Percentiles rank a stretch among this genome's conserved stretches.
Conservation (phyloP, 2,113 vertebrate species). For the Mesocricetus auratus region DNA sequence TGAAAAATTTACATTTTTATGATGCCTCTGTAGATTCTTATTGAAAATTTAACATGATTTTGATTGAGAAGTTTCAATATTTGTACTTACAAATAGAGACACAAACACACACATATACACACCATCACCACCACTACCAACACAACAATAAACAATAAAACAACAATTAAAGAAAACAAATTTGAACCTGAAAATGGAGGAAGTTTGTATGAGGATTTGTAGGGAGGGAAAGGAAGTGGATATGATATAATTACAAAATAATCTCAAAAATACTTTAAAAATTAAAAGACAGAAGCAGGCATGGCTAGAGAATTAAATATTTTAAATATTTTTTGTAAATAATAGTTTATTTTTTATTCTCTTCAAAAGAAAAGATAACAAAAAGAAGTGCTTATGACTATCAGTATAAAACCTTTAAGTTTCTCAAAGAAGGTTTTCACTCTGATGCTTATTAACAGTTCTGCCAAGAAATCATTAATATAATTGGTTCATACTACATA, state of each 20-base stretch:
- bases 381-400: conserved; percentile 36
- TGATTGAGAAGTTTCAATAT: background rate
- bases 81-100: background rate
- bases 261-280: background rate
- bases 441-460: conserved; percentile 11
- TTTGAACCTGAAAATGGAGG: background rate
- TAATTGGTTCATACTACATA: background rate
- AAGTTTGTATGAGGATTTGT: background rate
- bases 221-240: background rate
- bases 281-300: background rate
- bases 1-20: background rate
- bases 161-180: background rate
- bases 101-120: background rate
- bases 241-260: background rate
- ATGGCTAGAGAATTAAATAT: background rate
- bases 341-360: background rate
- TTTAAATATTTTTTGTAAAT: background rate
- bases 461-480: background rate
- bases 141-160: background rate
- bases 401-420: background rate
- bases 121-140: background rate
- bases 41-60: background rate
- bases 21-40: background rate
- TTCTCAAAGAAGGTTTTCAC: background rate
- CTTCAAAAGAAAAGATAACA: conserved; percentile 30